A percentile compares a stretch with the other conserved stretches of the same genome.
These are phyloP conservation scores for Oncorhynchus gorbuscha DNA, from an alignment of 2,113 vertebrate species.

Conservation along the genomic window DNA sequence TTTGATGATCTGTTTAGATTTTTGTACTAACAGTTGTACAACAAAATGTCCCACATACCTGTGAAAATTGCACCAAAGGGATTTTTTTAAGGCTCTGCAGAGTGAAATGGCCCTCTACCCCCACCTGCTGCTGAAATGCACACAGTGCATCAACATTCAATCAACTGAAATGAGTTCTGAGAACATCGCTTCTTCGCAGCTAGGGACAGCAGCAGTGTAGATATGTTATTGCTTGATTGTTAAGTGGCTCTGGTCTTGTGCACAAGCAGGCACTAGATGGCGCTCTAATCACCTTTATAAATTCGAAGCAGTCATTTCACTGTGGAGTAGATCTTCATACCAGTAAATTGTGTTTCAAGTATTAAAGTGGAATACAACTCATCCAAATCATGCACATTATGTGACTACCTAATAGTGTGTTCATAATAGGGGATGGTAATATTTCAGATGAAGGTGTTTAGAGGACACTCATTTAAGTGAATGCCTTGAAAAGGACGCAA, in stretches of 20 bases:
- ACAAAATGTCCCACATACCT: no score
- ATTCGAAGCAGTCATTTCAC: not conserved
- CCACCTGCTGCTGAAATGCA: slow-evolving; percentile 40
- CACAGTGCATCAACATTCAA: not conserved
- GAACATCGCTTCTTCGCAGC: not conserved
- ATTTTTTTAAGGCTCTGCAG: no score
- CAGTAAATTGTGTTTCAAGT: not conserved
- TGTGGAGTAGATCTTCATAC: not conserved
- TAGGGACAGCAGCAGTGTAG: not conserved
- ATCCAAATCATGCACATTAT: not conserved
- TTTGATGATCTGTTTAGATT: no score
- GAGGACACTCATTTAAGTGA: no score
- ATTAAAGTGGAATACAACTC: not conserved
- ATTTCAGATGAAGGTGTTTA: not conserved
- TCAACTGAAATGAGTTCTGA: not conserved
- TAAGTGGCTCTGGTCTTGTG: not conserved
- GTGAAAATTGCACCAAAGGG: no score
- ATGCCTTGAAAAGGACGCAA: not conserved
- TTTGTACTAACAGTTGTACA: no score
- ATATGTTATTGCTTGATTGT: not conserved
- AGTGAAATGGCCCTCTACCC: slow-evolving; percentile 33
- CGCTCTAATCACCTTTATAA: not conserved
- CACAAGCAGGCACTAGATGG: not conserved
- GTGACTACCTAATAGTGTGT: not conserved
- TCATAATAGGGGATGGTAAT: not conserved